phyloP scores from a whole-genome alignment of 2,888 invertebrate species.

The Mechanitis mazaeus region DNA sequence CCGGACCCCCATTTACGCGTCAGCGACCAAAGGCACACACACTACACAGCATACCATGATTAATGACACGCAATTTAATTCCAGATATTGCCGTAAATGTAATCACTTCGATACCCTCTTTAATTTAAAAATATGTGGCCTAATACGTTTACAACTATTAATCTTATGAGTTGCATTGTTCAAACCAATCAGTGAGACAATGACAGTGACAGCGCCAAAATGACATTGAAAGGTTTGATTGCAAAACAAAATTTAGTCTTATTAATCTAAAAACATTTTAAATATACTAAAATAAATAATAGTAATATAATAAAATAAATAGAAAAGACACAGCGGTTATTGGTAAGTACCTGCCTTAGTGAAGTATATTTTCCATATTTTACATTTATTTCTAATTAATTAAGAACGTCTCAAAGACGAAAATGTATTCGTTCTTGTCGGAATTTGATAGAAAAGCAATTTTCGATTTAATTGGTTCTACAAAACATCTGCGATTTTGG shows the following conservation, averaged over 20 bases:
- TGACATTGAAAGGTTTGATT: background rate
- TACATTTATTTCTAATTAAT: slow-evolving; percentile 24
- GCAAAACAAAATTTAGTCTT: background rate
- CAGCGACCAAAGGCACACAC: slow-evolving; percentile 27
- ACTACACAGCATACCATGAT: slow-evolving; percentile 18
- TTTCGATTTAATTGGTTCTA: slow-evolving; percentile 49
- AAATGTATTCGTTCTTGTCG: slow-evolving; percentile 28
- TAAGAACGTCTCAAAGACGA: slow-evolving; percentile 18
- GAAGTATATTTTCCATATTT: background rate
- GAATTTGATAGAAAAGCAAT: slow-evolving; percentile 40
- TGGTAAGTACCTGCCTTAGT: background rate
- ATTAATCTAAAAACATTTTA: too few relatives aligned
- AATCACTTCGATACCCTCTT: slow-evolving; percentile 38
- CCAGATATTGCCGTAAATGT: slow-evolving; percentile 56
- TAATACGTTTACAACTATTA: slow-evolving; percentile 18
- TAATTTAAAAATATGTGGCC: slow-evolving; percentile 31
- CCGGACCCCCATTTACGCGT: slow-evolving; percentile 23
- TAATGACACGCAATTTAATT: slow-evolving; percentile 46
- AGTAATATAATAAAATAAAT: too few relatives aligned
- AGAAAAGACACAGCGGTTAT: background rate
- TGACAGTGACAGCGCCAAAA: background rate
- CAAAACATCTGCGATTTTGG: slow-evolving; percentile 50
- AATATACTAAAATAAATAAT: too few relatives aligned
- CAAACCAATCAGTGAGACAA: slow-evolving; percentile 4
- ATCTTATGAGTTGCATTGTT: slow-evolving; percentile 25